A percentile compares a stretch with the other conserved stretches of the same genome.
Evolutionary conservation across 2,113 vertebrate genomes (phyloP).

Genomic region (Anguilla rostrata): DNA sequence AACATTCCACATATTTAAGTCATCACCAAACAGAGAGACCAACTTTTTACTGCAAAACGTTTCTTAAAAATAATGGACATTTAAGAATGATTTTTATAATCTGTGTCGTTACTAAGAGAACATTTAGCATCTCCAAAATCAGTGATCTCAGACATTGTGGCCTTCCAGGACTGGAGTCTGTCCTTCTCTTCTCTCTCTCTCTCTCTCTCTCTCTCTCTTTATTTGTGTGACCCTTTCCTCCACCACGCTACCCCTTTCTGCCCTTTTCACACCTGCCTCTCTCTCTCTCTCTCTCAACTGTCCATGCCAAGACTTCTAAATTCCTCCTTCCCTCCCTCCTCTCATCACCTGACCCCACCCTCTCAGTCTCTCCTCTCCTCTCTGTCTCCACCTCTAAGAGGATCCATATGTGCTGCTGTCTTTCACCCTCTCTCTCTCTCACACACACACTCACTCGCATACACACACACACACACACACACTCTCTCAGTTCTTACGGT

Average conservation of each 20-base stretch:
- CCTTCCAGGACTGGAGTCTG: slow-evolving; percentile 50
- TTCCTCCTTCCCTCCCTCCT: slow-evolving; percentile 35
- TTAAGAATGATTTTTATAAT: too few species aligned
- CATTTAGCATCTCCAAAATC: too few species aligned
- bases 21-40: too few species aligned
- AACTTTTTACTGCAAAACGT: too few species aligned
- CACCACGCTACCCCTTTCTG: neutral
- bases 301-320: slow-evolving; percentile 11
- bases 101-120: too few species aligned
- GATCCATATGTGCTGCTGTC: neutral
- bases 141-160: too few species aligned
- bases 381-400: slow-evolving; percentile 39
- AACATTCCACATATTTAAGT: too few species aligned
- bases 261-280: slow-evolving; percentile 23
- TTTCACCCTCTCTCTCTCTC: slow-evolving; percentile 25
- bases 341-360: slow-evolving; percentile 47
- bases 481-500: neutral
- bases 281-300: slow-evolving; percentile 15
- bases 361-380: slow-evolving; percentile 4
- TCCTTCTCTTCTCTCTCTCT: slow-evolving; percentile 30
- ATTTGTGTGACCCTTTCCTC: neutral
- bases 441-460: slow-evolving; percentile 20
- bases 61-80: too few species aligned
- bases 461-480: slow-evolving; percentile 32
- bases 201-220: slow-evolving; percentile 14